These are phyloP conservation scores for Temnothorax nylanderi DNA, from an alignment of 1,140 invertebrate genomes.

Conservation along the genomic window DNA sequence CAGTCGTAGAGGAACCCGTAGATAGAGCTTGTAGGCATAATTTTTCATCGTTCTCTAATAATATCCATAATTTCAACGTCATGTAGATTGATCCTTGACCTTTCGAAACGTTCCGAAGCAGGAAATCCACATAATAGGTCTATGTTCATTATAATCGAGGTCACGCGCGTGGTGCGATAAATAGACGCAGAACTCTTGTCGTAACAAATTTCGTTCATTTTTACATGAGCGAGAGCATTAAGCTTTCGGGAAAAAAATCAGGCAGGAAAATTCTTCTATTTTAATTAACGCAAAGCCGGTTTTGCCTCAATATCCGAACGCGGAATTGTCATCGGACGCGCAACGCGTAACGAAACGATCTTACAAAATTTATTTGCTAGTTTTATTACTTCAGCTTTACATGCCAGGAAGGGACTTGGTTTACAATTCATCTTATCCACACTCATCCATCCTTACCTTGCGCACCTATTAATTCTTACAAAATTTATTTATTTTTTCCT, in stretches of 20 bases:
- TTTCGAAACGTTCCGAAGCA: background rate
- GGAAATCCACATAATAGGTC: conserved; percentile 9
- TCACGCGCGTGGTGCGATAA: background rate
- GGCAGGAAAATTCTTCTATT: background rate
- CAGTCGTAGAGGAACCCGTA: background rate
- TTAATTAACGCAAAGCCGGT: background rate
- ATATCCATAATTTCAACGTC: conserved; percentile 11
- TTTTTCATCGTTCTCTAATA: background rate
- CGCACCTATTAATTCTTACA: too few relatives aligned
- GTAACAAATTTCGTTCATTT: background rate
- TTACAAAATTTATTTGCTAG: background rate
- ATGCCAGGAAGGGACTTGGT: too few relatives aligned
- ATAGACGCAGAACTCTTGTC: background rate
- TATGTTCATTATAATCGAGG: background rate
- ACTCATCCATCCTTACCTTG: too few relatives aligned
- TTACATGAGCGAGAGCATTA: background rate
- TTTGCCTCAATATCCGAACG: background rate
- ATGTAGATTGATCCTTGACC: conserved; percentile 9
- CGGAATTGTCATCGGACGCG: background rate
- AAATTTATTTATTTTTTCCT: background rate
- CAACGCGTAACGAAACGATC: background rate
- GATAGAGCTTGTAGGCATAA: background rate
- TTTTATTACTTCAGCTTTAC: too few relatives aligned
- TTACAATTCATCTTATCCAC: too few relatives aligned
- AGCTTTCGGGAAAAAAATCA: background rate